phyloP scores from a whole-genome alignment of 2,113 vertebrate species.

The Coturnix japonica region DNA sequence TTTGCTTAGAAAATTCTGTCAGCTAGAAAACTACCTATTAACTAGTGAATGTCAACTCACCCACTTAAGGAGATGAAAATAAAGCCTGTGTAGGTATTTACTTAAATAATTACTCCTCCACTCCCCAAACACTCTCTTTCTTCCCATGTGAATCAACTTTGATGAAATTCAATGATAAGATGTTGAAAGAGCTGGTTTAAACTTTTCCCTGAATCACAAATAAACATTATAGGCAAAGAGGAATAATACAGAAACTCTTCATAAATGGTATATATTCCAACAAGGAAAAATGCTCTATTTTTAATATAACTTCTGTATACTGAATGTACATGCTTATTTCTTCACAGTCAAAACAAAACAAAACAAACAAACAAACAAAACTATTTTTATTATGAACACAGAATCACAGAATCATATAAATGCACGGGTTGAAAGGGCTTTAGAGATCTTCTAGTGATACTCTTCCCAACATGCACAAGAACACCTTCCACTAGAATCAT shows the following conservation, averaged over 20 bases:
- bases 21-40: not conserved
- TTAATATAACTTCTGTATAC: not conserved
- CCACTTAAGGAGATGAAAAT: not conserved
- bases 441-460: too few species aligned
- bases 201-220: not conserved
- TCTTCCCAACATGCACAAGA: too few species aligned
- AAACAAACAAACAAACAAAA: not conserved
- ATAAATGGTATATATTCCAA: not conserved
- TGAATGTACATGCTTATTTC: not conserved
- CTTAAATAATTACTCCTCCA: not conserved
- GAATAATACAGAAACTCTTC: not conserved
- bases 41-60: not conserved
- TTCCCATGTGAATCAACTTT: not conserved
- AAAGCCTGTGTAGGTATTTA: not conserved
- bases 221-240: not conserved
- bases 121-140: not conserved
- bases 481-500: too few species aligned
- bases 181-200: not conserved
- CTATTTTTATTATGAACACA: not conserved
- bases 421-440: too few species aligned
- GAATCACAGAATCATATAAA: too few species aligned
- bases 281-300: not conserved
- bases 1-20: not conserved
- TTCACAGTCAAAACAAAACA: not conserved
- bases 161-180: not conserved